Percentiles rank a stretch among this genome's conserved stretches.
phyloP scores from a whole-genome alignment of 2,888 invertebrate species.

The Opisthograptis luteolata region DNA sequence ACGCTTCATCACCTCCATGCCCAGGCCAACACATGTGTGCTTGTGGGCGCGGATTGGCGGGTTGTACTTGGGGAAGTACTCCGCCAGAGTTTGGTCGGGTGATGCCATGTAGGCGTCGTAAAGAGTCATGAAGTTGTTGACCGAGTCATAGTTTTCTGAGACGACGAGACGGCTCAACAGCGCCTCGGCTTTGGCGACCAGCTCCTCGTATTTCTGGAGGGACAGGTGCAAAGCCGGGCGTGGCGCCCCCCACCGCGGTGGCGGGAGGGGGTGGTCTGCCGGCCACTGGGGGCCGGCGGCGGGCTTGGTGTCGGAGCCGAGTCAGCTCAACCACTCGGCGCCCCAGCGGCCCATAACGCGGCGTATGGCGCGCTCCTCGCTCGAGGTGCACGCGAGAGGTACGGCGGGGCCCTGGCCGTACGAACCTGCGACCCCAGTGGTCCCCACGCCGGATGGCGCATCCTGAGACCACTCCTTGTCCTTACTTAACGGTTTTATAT shows the following conservation, averaged over 20 bases:
- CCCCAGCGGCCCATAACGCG: constrained; percentile 93
- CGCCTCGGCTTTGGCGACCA: constrained; percentile 92
- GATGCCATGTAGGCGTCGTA: constrained; percentile 88
- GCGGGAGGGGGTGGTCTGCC: constrained; percentile 77
- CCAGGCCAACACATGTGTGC: constrained; percentile 95
- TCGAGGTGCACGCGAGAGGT: constrained; percentile 65
- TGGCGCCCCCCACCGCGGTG: constrained; percentile 76
- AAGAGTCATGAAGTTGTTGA: constrained; percentile 91
- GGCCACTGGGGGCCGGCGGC: constrained; percentile 68
- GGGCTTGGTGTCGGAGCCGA: constrained; percentile 85
- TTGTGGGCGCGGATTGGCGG: constrained; percentile 93
- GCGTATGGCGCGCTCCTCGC: constrained; percentile 77
- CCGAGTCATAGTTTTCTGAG: constrained; percentile 94
- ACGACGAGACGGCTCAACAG: constrained; percentile 92
- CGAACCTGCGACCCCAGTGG: constrained; percentile 67
- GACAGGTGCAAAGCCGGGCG: constrained; percentile 88
- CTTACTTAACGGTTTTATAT: constrained; percentile 84
- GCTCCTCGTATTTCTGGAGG: constrained; percentile 91
- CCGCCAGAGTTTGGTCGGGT: constrained; percentile 86
- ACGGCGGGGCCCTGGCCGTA: constrained; percentile 55
- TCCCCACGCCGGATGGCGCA: constrained; percentile 68
- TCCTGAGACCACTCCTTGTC: constrained; percentile 76
- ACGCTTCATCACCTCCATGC: constrained; percentile 91
- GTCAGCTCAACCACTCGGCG: constrained; percentile 99
- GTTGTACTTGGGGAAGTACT: constrained; percentile 92